Conservation (phyloP, 2,888 invertebrate genomes). For the Ariolimax columbianus region DNA sequence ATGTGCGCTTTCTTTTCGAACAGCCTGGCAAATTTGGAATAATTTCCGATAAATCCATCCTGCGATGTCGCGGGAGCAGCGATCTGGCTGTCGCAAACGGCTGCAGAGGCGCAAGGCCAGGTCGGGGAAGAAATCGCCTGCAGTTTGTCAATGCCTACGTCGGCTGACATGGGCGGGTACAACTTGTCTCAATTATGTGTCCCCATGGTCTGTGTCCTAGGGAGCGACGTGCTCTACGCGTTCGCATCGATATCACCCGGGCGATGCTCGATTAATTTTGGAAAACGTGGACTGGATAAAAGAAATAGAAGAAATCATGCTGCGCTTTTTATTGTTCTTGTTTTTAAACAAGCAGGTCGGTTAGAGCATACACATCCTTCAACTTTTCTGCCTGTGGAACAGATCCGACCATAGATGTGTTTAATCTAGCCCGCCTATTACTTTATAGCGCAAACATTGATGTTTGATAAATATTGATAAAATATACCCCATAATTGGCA, state of each 20-base stretch:
- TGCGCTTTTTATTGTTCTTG: not conserved
- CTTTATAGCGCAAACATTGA: no score
- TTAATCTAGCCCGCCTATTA: no score
- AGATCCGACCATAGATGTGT: no score
- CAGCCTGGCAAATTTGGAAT: slow-evolving; percentile 43
- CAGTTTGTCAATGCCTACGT: slow-evolving; percentile 50
- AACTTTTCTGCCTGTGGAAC: no score
- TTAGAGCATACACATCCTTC: no score
- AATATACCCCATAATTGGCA: no score
- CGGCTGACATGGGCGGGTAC: slow-evolving; percentile 49
- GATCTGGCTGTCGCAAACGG: not conserved
- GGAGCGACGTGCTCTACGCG: not conserved
- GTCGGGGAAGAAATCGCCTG: slow-evolving; percentile 42
- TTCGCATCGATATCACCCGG: not conserved
- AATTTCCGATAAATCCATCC: slow-evolving; percentile 47
- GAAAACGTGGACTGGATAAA: not conserved
- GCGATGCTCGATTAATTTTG: not conserved
- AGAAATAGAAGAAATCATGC: not conserved
- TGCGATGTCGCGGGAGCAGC: slow-evolving; percentile 27
- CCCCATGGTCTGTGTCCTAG: not conserved
- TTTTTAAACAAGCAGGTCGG: no score
- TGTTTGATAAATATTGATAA: no score
- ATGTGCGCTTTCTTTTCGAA: slow-evolving; percentile 16
- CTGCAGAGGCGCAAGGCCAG: slow-evolving; percentile 39
- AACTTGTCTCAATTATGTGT: slow-evolving; percentile 48